These are phyloP conservation scores for Anarrhichthys ocellatus DNA, from an alignment of 2,113 vertebrate genomes.

Conservation along the genomic window DNA sequence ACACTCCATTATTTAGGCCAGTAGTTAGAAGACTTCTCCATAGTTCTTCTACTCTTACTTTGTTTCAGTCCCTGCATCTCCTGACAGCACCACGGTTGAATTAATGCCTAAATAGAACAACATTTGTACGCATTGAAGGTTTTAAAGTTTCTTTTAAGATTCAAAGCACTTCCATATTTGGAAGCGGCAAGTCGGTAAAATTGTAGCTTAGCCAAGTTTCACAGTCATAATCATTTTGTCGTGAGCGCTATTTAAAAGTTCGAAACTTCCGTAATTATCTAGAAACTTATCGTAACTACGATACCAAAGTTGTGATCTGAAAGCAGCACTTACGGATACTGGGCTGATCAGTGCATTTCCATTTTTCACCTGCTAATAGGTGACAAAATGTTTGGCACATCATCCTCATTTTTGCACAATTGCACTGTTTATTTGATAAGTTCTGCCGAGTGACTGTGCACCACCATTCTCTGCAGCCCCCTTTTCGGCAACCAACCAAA, in stretches of 20 bases:
- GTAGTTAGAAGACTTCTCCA: no score
- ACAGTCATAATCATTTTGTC: not conserved
- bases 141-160: not conserved
- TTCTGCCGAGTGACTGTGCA: constrained; percentile 5
- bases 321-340: not conserved
- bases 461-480: not conserved
- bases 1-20: not conserved
- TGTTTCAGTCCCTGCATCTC: not conserved
- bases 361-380: not conserved
- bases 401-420: not conserved
- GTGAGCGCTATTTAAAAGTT: not conserved
- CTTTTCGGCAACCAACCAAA: constrained; percentile 21
- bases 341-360: not conserved
- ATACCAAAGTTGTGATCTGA: not conserved
- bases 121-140: not conserved
- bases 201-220: not conserved
- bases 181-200: not conserved
- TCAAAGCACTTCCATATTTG: not conserved
- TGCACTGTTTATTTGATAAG: not conserved
- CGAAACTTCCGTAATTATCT: not conserved
- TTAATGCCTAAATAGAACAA: not conserved
- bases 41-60: no score
- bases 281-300: not conserved
- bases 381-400: not conserved
- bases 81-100: not conserved